These are phyloP conservation scores for Acanthurus tractus DNA, from an alignment of 2,797 vertebrate genomes.

Conservation along the genomic window DNA sequence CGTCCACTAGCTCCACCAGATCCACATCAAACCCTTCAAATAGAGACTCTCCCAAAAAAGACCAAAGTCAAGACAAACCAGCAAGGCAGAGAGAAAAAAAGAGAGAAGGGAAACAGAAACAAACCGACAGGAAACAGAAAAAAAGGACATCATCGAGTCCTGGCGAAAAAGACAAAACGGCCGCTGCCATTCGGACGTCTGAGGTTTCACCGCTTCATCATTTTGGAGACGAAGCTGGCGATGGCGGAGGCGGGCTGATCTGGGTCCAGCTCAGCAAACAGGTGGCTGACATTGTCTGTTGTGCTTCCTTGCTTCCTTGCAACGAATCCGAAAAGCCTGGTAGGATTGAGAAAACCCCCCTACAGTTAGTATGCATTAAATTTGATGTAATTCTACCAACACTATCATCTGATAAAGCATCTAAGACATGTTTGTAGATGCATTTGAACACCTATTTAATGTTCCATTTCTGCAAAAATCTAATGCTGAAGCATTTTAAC, in stretches of 20 bases:
- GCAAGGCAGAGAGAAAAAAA: constrained; percentile 69
- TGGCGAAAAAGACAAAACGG: constrained; percentile 59
- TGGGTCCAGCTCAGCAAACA: constrained; percentile 96
- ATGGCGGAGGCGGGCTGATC: constrained; percentile 95
- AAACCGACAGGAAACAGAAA: constrained; percentile 48
- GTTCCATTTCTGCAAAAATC: neutral
- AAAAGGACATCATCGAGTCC: constrained; percentile 58
- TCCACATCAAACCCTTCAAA: constrained; percentile 84
- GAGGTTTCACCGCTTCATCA: constrained; percentile 88
- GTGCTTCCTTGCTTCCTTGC: constrained; percentile 98
- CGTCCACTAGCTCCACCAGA: constrained; percentile 86
- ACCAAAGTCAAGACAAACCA: constrained; percentile 69
- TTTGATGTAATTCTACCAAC: neutral
- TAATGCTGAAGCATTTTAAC: constrained; percentile 45
- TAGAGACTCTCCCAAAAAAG: constrained; percentile 73
- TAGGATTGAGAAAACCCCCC: neutral
- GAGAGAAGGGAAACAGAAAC: constrained; percentile 47
- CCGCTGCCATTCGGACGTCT: constrained; percentile 79
- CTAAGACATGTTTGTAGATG: neutral
- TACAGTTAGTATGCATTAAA: neutral
- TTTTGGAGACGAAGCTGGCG: constrained; percentile 94
- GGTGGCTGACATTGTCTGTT: constrained; percentile 98
- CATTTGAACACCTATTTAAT: too few species aligned
- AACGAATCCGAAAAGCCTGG: constrained; percentile 96
- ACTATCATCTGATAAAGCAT: neutral